Evolutionary conservation across 2,113 vertebrate genomes (phyloP), one percentile per base, ranked within the genome.

Genomic region (Coturnix japonica): DNA sequence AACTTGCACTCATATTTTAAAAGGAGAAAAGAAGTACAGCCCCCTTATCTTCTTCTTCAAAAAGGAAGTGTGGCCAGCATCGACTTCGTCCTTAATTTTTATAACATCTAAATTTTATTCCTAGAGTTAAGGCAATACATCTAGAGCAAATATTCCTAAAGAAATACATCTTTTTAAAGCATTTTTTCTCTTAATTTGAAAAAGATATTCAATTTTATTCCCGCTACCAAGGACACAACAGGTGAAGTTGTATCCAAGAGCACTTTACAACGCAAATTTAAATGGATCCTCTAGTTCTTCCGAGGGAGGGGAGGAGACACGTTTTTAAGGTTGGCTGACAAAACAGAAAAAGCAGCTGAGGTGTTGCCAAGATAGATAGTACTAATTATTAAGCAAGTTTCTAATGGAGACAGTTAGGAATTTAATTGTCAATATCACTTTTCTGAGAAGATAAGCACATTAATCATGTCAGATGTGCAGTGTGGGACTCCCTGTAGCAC

Each of bases 371-470:
- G 46, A 61, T 2, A 92, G 74, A 13, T 41, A 89, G 57, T 9
- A 30, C 53, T 35, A 89, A 92, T 78, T 89, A 93, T 53, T 75
- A 84, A 74, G 47, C 35, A 47, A 86, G 59, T 77, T 84, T 25
- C 66, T 72, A 47, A 46, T 2, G 78, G 20, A 78, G 26, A 90
- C 20, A 91, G 39, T 59, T 81, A 51, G 47, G 66, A 90, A 87
- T 88, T 83, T 77, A 83, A 64, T 17, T 89, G 81, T 89, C 66
- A 72, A 22, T 84, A 84, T 53, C 20, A 46, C 25, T 65, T 86
- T 72, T 87, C 54, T 1, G 5, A 78, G 31, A 71, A 69, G 49
- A 69, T 23, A 61, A 87, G 44, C 57, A 90, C 8, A 25, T 44
- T 82, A 89, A 95, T 21, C 28, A 72, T 3, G 6, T 41, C 51